Conservation (phyloP, 2,888 invertebrate species). For the Brassicogethes aeneus region DNA sequence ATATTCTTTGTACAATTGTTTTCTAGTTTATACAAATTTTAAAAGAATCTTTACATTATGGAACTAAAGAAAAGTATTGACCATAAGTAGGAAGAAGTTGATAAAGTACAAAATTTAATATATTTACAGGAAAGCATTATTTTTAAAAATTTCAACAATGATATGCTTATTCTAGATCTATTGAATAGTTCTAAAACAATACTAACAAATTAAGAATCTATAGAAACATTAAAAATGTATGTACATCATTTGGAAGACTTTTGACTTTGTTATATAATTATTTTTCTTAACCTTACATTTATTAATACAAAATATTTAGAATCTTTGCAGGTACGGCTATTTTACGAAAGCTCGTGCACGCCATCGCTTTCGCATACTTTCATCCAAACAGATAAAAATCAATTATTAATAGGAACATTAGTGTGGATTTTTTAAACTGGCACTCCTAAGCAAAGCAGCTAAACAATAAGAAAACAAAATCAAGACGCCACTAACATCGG, state of each 20-base stretch:
- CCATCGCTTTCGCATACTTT: too few species aligned
- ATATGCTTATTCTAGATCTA: conserved; percentile 35
- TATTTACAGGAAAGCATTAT: conserved; percentile 6
- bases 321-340: conserved; percentile 19
- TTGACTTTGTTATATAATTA: conserved; percentile 25
- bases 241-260: conserved; percentile 30
- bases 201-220: conserved; percentile 4
- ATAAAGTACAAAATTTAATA: conserved; percentile 17
- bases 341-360: too few species aligned
- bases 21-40: conserved; percentile 9
- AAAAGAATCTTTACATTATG: conserved; percentile 10
- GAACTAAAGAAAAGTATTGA: conserved; percentile 35
- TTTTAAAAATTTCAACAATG: conserved; percentile 20
- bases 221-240: background rate
- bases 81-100: conserved; percentile 41
- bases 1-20: conserved; percentile 5
- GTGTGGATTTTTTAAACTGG: too few species aligned
- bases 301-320: conserved; percentile 13
- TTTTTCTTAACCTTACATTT: conserved; percentile 9
- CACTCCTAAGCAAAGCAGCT: background rate
- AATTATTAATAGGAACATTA: too few species aligned
- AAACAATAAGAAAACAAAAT: background rate
- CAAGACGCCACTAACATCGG: conserved; percentile 40
- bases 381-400: too few species aligned
- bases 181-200: conserved; percentile 13